phyloP scores from a whole-genome alignment of 1,140 invertebrate genomes.

The Rhyzopertha dominica region DNA sequence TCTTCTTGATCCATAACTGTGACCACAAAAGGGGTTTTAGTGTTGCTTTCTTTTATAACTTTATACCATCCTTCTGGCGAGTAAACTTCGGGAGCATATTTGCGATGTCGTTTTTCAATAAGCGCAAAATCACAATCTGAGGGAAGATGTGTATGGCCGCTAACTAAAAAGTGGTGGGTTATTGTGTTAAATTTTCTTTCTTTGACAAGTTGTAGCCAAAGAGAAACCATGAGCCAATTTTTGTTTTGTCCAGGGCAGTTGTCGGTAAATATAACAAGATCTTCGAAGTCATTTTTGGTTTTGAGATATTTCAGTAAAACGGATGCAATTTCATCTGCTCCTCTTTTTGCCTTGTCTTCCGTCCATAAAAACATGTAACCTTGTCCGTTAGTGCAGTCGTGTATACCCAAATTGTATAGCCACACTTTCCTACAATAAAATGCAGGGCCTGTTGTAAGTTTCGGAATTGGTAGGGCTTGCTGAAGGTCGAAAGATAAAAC shows the following conservation, averaged over 20 bases:
- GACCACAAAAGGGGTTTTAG: too few relatives aligned
- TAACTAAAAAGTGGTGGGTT: too few relatives aligned
- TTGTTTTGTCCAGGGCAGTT: constrained; percentile 22
- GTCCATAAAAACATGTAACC: constrained; percentile 19
- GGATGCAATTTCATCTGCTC: constrained; percentile 13
- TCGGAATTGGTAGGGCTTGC: constrained; percentile 8
- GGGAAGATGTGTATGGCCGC: too few relatives aligned
- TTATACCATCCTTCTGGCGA: too few relatives aligned
- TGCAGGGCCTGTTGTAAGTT: constrained; percentile 12
- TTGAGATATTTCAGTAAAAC: constrained; percentile 16
- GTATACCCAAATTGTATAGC: constrained; percentile 17
- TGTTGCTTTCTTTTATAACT: too few relatives aligned
- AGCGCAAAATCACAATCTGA: too few relatives aligned
- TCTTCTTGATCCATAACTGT: too few relatives aligned
- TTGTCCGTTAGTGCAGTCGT: constrained; percentile 11
- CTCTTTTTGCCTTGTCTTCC: constrained; percentile 12
- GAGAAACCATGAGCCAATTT: constrained; percentile 19
- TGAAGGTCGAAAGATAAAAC: constrained; percentile 13
- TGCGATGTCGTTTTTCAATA: too few relatives aligned
- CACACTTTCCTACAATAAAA: constrained; percentile 16
- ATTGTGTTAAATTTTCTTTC: too few relatives aligned
- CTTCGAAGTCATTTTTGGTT: constrained; percentile 7
- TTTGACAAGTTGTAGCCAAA: too few relatives aligned
- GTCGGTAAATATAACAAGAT: constrained; percentile 21
- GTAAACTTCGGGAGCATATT: too few relatives aligned